A percentile compares a stretch with the other conserved stretches of the same genome.
phyloP scores from a whole-genome alignment of 2,888 invertebrate genomes.

The Acronicta aceris region DNA sequence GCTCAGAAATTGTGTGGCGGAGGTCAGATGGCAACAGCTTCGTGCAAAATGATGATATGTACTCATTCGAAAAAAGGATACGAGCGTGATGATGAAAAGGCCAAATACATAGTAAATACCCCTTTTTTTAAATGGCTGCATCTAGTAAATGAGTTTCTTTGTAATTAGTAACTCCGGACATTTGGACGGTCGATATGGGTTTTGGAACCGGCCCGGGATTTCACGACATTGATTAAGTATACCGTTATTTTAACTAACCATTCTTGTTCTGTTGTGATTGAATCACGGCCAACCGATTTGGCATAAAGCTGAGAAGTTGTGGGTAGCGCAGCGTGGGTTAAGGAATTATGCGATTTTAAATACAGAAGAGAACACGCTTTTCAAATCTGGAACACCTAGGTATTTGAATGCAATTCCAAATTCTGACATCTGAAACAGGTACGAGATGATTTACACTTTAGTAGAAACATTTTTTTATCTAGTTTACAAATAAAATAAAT shows the following conservation, averaged over 20 bases:
- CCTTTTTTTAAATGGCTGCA: not conserved
- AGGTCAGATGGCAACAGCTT: too few species aligned
- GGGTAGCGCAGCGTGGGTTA: not conserved
- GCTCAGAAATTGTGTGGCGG: too few species aligned
- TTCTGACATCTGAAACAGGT: too few species aligned
- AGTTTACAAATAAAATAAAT: too few species aligned
- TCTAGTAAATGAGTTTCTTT: conserved; percentile 28
- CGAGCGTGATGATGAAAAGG: too few species aligned
- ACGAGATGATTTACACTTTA: too few species aligned
- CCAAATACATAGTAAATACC: too few species aligned
- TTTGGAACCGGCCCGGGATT: conserved; percentile 17
- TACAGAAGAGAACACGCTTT: not conserved
- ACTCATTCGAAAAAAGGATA: too few species aligned
- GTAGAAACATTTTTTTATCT: too few species aligned
- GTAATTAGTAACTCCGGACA: conserved; percentile 11
- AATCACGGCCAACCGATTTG: conserved; percentile 24
- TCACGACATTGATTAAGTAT: conserved; percentile 40
- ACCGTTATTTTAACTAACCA: conserved; percentile 38
- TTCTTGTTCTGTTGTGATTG: conserved; percentile 33
- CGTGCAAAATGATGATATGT: too few species aligned
- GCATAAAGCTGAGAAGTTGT: conserved; percentile 29
- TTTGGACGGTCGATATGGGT: conserved; percentile 36
- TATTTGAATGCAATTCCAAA: too few species aligned
- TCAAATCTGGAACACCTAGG: conserved; percentile 8
- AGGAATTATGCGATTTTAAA: conserved; percentile 11